Evolutionary conservation across 2,797 vertebrate species (phyloP), one percentile per base, ranked within the genome.

Genomic region (Echeneis naucrates): DNA sequence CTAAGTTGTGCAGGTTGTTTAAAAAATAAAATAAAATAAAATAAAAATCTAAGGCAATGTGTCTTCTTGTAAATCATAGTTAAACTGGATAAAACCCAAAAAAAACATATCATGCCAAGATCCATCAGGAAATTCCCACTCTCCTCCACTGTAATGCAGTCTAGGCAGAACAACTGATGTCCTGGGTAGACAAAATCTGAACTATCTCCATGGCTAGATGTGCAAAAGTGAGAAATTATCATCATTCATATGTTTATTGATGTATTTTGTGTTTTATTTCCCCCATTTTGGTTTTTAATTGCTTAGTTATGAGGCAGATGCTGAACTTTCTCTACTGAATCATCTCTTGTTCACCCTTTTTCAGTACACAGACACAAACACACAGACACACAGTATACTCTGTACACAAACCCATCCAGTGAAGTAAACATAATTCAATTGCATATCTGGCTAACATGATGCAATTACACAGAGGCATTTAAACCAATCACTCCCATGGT

Each of bases 351-450:
- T 32, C 13, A 40, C 32, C 24, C 26, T 30, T 65, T 52, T n/a
- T 37, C 24, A 17, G 16, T 11, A 23, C n/a, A 68, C 54, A 44
- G 33, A 55, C 48, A 42, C 50, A 47, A 48, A 61, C 26, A 67
- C 53, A 61, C 47, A 63, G 58, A 72, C 70, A 71, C 73, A 75
- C 30, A 75, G 37, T 56, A 57, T 48, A 83, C 72, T 80, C 70
- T 60, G 81, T 87, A 79, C 88, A 89, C 86, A 87, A 82, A 64
- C 82, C 81, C 80, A 89, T 87, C 77, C 87, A 90, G 85, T 88
- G 82, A 91, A 92, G 92, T 91, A 92, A 92, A 92, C 84, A 88
- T 93, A 92, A 94, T 93, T 93, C 90, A 92, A 93, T 94, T 92
- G 89, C 91, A 92, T 93, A 92, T 93, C 92, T 87, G 89, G 89